These are phyloP conservation scores for Parasteatoda lunata DNA, from an alignment of 2,888 invertebrate genomes.

Conservation along the genomic window DNA sequence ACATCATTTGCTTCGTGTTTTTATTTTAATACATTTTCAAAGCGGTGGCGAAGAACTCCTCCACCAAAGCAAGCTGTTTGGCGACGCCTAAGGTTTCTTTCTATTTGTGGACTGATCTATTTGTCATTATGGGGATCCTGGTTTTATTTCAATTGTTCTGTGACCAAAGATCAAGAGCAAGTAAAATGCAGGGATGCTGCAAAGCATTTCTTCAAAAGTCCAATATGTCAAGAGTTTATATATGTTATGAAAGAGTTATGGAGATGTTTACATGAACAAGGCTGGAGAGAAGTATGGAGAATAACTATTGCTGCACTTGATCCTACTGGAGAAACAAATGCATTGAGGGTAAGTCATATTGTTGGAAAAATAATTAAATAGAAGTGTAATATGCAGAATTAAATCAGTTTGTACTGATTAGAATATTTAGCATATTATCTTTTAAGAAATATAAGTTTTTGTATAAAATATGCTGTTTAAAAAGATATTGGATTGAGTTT, in stretches of 20 bases:
- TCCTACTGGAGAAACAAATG: constrained; percentile 91
- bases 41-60: constrained; percentile 84
- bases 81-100: constrained; percentile 80
- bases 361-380: not conserved
- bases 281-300: constrained; percentile 91
- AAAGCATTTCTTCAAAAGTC: constrained; percentile 90
- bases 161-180: constrained; percentile 85
- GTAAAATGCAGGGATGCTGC: constrained; percentile 91
- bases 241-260: constrained; percentile 81
- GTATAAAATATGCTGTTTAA: too few species aligned
- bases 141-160: constrained; percentile 90
- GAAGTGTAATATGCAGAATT: too few species aligned
- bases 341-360: constrained; percentile 81
- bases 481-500: too few species aligned
- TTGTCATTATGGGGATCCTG: constrained; percentile 84
- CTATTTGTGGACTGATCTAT: constrained; percentile 81
- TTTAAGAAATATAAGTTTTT: too few species aligned
- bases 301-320: constrained; percentile 90
- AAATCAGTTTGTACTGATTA: too few species aligned
- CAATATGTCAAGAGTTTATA: constrained; percentile 86
- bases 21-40: constrained; percentile 84
- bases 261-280: constrained; percentile 86
- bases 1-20: constrained; percentile 77
- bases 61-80: constrained; percentile 75
- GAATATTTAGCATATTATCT: too few species aligned